Evolutionary conservation across 1,140 invertebrate species (phyloP), one percentile per base, ranked within the genome.

Genomic region (Chrysoperla carnea): DNA sequence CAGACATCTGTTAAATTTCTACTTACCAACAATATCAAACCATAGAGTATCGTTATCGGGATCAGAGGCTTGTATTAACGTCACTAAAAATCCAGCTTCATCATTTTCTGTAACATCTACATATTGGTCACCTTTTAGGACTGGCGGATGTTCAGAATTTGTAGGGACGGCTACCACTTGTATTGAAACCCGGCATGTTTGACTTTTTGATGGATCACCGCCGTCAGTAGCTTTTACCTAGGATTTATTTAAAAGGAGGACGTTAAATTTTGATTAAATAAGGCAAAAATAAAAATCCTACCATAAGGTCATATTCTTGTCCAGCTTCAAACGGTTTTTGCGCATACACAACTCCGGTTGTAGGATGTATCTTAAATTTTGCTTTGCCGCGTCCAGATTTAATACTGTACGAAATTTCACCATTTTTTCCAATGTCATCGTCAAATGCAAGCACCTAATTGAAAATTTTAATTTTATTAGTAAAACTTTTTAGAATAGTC

Each of bases 11-110:
- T n/a, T n/a, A n/a, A n/a, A n/a, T n/a, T n/a, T n/a, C n/a, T 40
- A 71, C 79, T 71, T 64, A 88, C 86, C 83, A 37, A 81, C 71
- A 46, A 95, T 94, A 51, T 85, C 79, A 58, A 84, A 94, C 81
- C 86, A 94, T 35, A 96, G 60, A 37, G 73, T 69, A 55, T 92
- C 84, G 27, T 75, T 75, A 53, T 95, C 89, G 38, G 74, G 69
- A 63, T 94, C 90, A 6, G 70, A 64, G 0, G 87, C 88, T 51
- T 85, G 76, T 41, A 93, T 70, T 14, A 89, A 66, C 8, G 79
- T 69, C 0, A 94, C 80, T 40, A 90, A 63, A 58, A 84, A 84
- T 7, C 85, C 85, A 6, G 86, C 74, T 48, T 73, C 68, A 61
- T 93, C 88, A 49, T 77, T 81, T 64, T 94, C 90, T 11, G 83